phyloP scores from a whole-genome alignment of 2,888 invertebrate species.

The Drosophila neonasuta region DNA sequence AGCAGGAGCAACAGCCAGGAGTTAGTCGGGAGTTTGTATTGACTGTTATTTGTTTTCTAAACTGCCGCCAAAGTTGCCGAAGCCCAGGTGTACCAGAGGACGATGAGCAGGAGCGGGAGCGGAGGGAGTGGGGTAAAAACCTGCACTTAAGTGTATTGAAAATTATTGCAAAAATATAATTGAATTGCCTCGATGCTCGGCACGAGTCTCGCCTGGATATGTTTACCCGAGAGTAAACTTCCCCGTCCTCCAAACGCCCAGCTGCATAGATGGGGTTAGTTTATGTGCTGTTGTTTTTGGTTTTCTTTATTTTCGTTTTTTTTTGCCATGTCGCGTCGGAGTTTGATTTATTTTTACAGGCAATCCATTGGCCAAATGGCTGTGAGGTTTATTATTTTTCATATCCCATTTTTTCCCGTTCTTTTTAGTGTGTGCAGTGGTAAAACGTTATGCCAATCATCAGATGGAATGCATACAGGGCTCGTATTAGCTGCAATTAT shows the following conservation, averaged over 20 bases:
- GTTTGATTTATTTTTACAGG: slow-evolving; percentile 69
- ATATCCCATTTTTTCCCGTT: background rate
- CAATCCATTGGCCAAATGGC: slow-evolving; percentile 32
- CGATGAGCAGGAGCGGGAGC: background rate
- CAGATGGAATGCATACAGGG: slow-evolving; percentile 46
- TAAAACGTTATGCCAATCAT: slow-evolving; percentile 51
- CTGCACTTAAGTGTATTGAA: slow-evolving; percentile 79
- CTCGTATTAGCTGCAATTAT: slow-evolving; percentile 27
- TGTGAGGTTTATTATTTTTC: slow-evolving; percentile 14
- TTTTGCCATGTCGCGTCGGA: slow-evolving; percentile 47
- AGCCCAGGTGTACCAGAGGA: slow-evolving; percentile 14
- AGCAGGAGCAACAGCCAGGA: slow-evolving; percentile 7
- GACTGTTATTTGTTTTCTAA: slow-evolving; percentile 77
- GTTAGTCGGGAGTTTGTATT: slow-evolving; percentile 44
- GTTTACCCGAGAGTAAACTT: slow-evolving; percentile 36
- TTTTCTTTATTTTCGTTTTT: slow-evolving; percentile 13
- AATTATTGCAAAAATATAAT: slow-evolving; percentile 79
- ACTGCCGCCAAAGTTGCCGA: slow-evolving; percentile 71
- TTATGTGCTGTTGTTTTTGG: slow-evolving; percentile 35
- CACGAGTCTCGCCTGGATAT: slow-evolving; percentile 13
- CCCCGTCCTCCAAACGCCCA: background rate
- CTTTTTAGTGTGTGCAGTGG: slow-evolving; percentile 10
- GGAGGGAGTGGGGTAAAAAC: no score
- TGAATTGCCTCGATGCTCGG: slow-evolving; percentile 67
- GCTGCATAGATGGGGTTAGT: slow-evolving; percentile 37